Evolutionary conservation across 2,113 vertebrate genomes (phyloP).

Genomic region (Rynchops niger): DNA sequence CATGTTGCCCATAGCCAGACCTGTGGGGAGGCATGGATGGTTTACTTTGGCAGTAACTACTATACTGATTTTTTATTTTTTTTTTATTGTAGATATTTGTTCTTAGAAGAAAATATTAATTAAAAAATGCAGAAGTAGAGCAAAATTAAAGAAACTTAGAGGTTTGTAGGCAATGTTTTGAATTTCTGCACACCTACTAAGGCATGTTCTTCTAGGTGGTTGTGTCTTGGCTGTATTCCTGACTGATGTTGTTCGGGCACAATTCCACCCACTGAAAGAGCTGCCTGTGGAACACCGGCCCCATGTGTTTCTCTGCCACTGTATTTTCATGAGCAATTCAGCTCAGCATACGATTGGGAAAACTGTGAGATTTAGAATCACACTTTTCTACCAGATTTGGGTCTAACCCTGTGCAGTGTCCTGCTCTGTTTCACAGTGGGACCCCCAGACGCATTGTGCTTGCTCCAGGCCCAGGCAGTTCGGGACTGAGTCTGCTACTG

Average conservation of each 20-base stretch:
- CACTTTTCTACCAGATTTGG: not conserved
- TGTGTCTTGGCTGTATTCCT: not conserved
- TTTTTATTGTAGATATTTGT: not conserved
- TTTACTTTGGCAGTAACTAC: not conserved
- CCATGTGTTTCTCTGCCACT: not conserved
- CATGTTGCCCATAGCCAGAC: not conserved
- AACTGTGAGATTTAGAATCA: not conserved
- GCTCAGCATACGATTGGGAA: not conserved
- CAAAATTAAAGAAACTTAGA: not conserved
- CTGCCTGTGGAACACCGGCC: too few relatives aligned
- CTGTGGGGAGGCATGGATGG: accelerated
- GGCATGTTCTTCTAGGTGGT: too few relatives aligned
- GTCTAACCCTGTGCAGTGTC: too few relatives aligned
- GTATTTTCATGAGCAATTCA: not conserved
- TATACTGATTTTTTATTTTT: too few relatives aligned
- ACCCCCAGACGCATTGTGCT: not conserved
- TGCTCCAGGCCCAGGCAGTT: not conserved
- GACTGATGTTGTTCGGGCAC: accelerated
- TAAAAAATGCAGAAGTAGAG: not conserved
- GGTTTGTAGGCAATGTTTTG: not conserved
- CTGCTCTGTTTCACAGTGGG: accelerated
- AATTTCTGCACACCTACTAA: not conserved
- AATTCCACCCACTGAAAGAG: not conserved
- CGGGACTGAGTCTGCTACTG: not conserved
- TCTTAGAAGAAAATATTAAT: not conserved